A percentile compares a stretch with the other conserved stretches of the same genome.
These are phyloP conservation scores for Chrysopilus asiliformis DNA, from an alignment of 2,888 invertebrate genomes.

Conservation along the genomic window DNA sequence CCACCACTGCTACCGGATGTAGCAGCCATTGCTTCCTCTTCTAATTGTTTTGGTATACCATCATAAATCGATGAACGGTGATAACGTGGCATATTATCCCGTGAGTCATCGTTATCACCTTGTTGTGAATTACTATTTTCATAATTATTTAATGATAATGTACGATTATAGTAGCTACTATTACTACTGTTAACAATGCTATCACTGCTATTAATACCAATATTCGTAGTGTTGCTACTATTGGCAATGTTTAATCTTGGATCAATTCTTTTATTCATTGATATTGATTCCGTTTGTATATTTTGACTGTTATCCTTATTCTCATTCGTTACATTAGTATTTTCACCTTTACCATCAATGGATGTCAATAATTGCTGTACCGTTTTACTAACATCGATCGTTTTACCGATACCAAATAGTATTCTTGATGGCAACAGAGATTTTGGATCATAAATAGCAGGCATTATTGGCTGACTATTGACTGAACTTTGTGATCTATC, in stretches of 20 bases:
- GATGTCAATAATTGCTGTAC: too few species aligned
- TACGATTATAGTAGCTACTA: background rate
- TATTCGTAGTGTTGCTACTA: background rate
- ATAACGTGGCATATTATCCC: constrained; percentile 23
- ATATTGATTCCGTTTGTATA: too few species aligned
- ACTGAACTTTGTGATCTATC: background rate
- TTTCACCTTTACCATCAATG: background rate
- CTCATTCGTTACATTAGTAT: constrained; percentile 5
- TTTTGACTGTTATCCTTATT: background rate
- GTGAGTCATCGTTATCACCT: too few species aligned
- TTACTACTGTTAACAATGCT: background rate
- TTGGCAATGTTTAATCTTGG: background rate
- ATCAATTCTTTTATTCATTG: background rate
- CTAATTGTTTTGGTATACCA: constrained; percentile 13
- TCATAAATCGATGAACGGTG: constrained; percentile 29
- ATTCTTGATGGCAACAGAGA: constrained; percentile 4
- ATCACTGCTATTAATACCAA: background rate
- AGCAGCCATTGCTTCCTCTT: too few species aligned
- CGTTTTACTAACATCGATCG: background rate
- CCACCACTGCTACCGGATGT: too few species aligned
- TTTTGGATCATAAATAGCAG: constrained; percentile 12
- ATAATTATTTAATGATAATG: constrained; percentile 16
- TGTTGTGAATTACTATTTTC: too few species aligned
- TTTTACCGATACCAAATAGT: background rate
- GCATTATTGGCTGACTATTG: background rate